phyloP scores from a whole-genome alignment of 30 jellyfish, hydroid and myxozoan genomes.

The Hydractinia symbiolongicarpus region DNA sequence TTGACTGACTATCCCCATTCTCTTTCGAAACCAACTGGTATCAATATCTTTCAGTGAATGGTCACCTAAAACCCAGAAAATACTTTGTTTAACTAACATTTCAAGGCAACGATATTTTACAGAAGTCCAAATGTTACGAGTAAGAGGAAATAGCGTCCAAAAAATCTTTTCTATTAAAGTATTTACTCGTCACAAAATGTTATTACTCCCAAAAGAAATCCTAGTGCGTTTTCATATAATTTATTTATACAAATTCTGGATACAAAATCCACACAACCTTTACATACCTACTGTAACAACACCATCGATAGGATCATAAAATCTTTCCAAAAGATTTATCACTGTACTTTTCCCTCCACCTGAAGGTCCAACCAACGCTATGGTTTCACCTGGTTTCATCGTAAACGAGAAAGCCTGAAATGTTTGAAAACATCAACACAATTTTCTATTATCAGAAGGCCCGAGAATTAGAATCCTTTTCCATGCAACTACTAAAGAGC shows the following conservation, averaged over 20 bases:
- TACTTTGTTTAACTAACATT: too few species aligned
- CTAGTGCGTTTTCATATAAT: too few species aligned
- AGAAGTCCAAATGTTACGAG: too few species aligned
- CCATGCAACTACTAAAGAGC: neutral
- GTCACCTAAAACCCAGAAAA: constrained; percentile 27
- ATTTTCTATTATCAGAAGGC: neutral
- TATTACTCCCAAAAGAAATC: too few species aligned
- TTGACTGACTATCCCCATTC: constrained; percentile 86
- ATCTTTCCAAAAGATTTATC: constrained; percentile 72
- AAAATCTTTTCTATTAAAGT: too few species aligned
- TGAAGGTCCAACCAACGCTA: constrained; percentile 96
- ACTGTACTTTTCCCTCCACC: constrained; percentile 97
- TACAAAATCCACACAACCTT: too few species aligned
- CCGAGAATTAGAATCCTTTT: neutral
- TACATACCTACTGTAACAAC: constrained; percentile 60
- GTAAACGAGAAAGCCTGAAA: constrained; percentile 56
- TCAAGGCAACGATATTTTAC: too few species aligned
- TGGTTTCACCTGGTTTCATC: constrained; percentile 91
- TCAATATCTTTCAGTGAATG: constrained; percentile 38
- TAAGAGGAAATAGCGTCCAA: too few species aligned
- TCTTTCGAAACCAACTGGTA: constrained; percentile 67
- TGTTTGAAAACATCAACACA: neutral
- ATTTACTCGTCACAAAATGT: too few species aligned
- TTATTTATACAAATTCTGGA: too few species aligned
- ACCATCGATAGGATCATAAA: constrained; percentile 84